Base-by-base conservation (phyloP, 2,113 vertebrate genomes). In the Tupaia chinensis region DNA sequence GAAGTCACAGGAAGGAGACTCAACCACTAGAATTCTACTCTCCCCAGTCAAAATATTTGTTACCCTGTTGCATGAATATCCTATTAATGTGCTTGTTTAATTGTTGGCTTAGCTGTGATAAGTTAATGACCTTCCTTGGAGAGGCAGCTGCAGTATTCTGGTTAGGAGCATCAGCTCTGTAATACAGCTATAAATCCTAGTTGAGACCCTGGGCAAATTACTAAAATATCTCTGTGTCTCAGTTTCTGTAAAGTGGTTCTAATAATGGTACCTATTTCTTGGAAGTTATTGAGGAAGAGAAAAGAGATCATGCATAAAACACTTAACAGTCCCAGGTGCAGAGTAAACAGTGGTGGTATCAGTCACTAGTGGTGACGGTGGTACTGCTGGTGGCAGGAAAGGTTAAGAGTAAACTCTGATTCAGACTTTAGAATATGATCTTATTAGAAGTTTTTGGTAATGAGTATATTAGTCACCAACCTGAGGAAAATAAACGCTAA, bases 401-500 rank as follows among this genome's bases (percentile, higher is more conserved):
- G 13, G 16, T 63, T 80, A 87, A 60, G 27, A 83, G 34, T 58
- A 58, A 82, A 85, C 8, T 85, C 63, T 34, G 89, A 76, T 34
- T 82, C 25, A 56, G 25, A 89, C 19, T 66, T 78, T 60, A 90
- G n/a, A 77, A 44, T 58, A 82, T 53, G 68, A 79, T 65, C 76
- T 87, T 84, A 66, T 60, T 53, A 74, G 53, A 89, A 94, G 19
- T 61, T 92, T 72, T 95, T 68, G 61, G 61, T 29, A 68, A 74
- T 7, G 60, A 70, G 27, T 58, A 14, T 44, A 73, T 81, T 70
- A 78, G 78, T 86, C 56, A 93, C 29, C 74, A 77, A 60, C 34
- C 20, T 54, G 29, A 92, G 70, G 70, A 97, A 97, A 66, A 76
- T 44, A 69, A 7, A 89, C 17, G 44, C 77, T 87, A 84, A 94